These are phyloP conservation scores for Glyptemys insculpta DNA, from an alignment of 2,797 vertebrate species.

Conservation along the genomic window DNA sequence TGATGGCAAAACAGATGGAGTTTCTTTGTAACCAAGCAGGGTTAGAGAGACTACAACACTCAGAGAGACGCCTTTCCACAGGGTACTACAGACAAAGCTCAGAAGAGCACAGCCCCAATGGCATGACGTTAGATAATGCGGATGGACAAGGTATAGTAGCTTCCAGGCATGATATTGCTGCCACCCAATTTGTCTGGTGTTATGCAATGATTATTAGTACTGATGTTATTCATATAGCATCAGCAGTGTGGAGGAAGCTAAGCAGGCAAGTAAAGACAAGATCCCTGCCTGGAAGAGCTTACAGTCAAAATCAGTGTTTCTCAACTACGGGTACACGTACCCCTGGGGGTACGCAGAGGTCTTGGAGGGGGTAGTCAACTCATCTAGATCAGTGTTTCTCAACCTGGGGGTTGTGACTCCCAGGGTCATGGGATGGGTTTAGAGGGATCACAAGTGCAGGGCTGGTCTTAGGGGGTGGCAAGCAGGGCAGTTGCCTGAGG, in stretches of 20 bases:
- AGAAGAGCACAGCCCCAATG: conserved; percentile 88
- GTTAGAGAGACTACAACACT: conserved; percentile 89
- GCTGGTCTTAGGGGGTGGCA: too few species aligned
- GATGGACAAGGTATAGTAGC: conserved; percentile 87
- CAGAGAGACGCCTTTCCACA: conserved; percentile 89
- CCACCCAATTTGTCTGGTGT: conserved; percentile 1
- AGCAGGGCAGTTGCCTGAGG: too few species aligned
- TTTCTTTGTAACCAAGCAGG: conserved; percentile 93
- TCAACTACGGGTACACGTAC: too few species aligned
- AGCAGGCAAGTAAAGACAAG: conserved; percentile 38
- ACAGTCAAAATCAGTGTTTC: neutral
- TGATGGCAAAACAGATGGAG: conserved; percentile 96
- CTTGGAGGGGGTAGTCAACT: too few species aligned
- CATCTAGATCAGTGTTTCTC: too few species aligned
- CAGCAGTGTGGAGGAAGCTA: neutral
- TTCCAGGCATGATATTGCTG: conserved; percentile 20
- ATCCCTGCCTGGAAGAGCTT: conserved; percentile 62
- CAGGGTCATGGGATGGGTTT: too few species aligned
- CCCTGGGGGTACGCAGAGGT: too few species aligned
- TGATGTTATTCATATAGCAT: neutral
- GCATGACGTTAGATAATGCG: conserved; percentile 82
- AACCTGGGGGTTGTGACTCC: too few species aligned
- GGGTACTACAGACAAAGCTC: conserved; percentile 89
- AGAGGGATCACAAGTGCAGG: too few species aligned
- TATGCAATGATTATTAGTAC: neutral